Percentiles rank a stretch among this genome's conserved stretches.
These are phyloP conservation scores for Drosophila borealis DNA, from an alignment of 2,888 invertebrate genomes.

Conservation along the genomic window DNA sequence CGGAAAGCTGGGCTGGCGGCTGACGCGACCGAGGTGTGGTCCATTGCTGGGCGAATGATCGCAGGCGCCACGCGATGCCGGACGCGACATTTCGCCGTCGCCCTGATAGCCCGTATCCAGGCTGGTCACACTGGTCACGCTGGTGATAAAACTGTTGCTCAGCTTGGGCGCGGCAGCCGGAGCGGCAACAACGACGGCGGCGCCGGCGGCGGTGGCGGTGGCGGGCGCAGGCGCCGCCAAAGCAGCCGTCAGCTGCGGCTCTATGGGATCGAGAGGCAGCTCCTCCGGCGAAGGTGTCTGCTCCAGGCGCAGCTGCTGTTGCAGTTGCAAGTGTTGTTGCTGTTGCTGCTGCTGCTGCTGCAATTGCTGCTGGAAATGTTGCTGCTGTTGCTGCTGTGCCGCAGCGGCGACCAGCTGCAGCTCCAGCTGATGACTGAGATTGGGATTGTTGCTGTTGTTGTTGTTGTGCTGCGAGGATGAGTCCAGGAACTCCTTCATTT, in stretches of 20 bases:
- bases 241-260: constrained; percentile 82
- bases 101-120: constrained; percentile 97
- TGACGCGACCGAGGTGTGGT: constrained; percentile 77
- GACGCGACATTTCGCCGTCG: constrained; percentile 95
- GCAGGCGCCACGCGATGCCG: constrained; percentile 91
- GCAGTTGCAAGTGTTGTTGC: constrained; percentile 36
- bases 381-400: constrained; percentile 63
- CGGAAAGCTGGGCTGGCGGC: constrained; percentile 85
- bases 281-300: constrained; percentile 95
- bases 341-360: constrained; percentile 63
- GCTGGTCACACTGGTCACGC: constrained; percentile 95
- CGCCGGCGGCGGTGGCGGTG: constrained; percentile 65
- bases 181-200: not conserved
- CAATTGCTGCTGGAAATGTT: constrained; percentile 68
- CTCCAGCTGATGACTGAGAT: constrained; percentile 82
- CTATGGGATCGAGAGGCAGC: constrained; percentile 91
- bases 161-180: constrained; percentile 85
- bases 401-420: constrained; percentile 85
- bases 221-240: constrained; percentile 46
- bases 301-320: constrained; percentile 87
- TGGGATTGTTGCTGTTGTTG: constrained; percentile 69
- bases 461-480: constrained; percentile 81
- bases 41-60: constrained; percentile 89
- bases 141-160: constrained; percentile 92
- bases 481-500: constrained; percentile 91